Conservation (phyloP, 2,797 vertebrate species). For the Acrossocheilus wenchowensis region DNA sequence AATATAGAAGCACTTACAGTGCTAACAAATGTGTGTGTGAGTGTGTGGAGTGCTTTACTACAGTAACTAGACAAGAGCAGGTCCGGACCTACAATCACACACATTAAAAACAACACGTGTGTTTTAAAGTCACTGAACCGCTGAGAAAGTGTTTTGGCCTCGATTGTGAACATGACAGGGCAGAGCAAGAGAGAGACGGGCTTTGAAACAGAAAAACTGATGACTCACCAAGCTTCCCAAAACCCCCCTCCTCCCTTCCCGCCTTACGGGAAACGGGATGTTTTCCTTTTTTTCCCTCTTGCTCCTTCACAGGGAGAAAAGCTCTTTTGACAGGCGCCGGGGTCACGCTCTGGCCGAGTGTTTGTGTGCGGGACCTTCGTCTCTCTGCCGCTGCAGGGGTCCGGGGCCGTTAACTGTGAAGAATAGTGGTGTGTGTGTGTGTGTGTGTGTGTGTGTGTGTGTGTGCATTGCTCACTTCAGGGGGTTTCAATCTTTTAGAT, state of each 20-base stretch:
- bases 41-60: slow-evolving; percentile 18
- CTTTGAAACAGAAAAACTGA: slow-evolving; percentile 80
- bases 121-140: slow-evolving; percentile 47
- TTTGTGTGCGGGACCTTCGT: slow-evolving; percentile 70
- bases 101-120: slow-evolving; percentile 23
- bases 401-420: background rate
- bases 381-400: slow-evolving; percentile 51
- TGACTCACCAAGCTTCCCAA: slow-evolving; percentile 85
- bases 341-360: slow-evolving; percentile 72
- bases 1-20: slow-evolving; percentile 36
- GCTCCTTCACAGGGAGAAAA: slow-evolving; percentile 53
- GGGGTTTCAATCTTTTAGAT: background rate
- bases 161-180: slow-evolving; percentile 19
- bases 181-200: slow-evolving; percentile 5
- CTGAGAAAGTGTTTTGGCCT: slow-evolving; percentile 13
- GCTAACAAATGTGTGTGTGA: background rate
- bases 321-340: slow-evolving; percentile 71
- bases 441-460: slow-evolving; percentile 29
- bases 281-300: slow-evolving; percentile 64
- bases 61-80: slow-evolving; percentile 52
- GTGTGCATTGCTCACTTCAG: background rate
- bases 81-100: slow-evolving; percentile 54
- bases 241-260: slow-evolving; percentile 72
- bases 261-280: slow-evolving; percentile 83
- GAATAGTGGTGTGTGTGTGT: background rate